Evolutionary conservation across 2,888 invertebrate species (phyloP).

Genomic region (Fragum sueziense): DNA sequence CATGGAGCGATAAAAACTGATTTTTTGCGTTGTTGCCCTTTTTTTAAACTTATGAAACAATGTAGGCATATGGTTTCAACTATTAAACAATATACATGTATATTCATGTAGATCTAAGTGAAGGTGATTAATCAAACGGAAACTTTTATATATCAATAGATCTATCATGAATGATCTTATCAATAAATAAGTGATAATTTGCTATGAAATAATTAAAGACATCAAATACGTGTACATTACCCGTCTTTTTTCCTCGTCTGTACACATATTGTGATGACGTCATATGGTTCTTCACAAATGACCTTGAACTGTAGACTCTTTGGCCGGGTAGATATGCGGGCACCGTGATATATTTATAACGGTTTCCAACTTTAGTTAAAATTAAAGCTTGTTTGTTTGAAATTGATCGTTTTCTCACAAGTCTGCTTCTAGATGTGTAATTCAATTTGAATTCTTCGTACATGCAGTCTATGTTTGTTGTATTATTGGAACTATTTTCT

Average conservation of each 20-base stretch:
- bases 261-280: slow-evolving; percentile 29
- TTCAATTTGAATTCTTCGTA: slow-evolving; percentile 45
- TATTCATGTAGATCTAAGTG: too few species aligned
- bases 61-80: too few species aligned
- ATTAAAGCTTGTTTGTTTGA: slow-evolving; percentile 48
- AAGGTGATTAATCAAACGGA: neutral
- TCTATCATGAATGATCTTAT: neutral
- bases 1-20: too few species aligned
- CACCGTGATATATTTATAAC: slow-evolving; percentile 47
- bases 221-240: slow-evolving; percentile 1
- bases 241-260: slow-evolving; percentile 23
- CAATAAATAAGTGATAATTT: neutral
- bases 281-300: slow-evolving; percentile 43
- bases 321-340: slow-evolving; percentile 55
- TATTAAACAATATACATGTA: too few species aligned
- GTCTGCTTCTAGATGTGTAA: slow-evolving; percentile 8
- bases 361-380: slow-evolving; percentile 45
- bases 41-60: too few species aligned
- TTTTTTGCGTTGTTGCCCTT: too few species aligned
- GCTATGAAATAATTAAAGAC: neutral
- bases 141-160: neutral
- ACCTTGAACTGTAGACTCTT: slow-evolving; percentile 34
- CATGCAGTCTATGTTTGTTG: neutral
- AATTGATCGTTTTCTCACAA: slow-evolving; percentile 1
- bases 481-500: neutral